Base-by-base conservation (phyloP, 1,140 invertebrate species). In the Aphelenchoides avenae region DNA sequence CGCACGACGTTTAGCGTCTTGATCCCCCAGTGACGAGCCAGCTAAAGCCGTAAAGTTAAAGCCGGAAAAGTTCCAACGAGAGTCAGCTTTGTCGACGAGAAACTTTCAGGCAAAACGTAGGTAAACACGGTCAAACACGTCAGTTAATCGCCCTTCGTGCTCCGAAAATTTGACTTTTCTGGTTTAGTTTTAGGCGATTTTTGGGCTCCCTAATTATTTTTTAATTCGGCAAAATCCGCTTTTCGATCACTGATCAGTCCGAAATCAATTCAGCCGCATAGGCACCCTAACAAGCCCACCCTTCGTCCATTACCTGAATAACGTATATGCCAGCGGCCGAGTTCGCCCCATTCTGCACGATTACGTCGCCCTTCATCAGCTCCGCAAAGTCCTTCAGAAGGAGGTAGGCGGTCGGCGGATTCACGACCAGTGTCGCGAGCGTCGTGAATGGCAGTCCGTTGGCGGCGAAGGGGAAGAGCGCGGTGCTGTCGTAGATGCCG, bases 341-440 rank as follows among this genome's bases (percentile, higher is more conserved):
- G 79, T 97, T 99, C 0, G 87, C 90, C 40, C 90, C 92, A 82
- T 98, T 98, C 81, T 98, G 93, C 71, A 97, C 90, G 0, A 94
- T 82, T 24, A 83, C 82, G 76, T 91, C 88, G 18, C 89, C 89
- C 34, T 84, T 80, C 65, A 84, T 82, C 1, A 97, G 79, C 33
- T 80, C 56, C 29, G 85, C 85, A 84, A 91, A 97, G 80, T 96
- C 91, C 73, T 85, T 85, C 0, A 98, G 78, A 90, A 97, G 65
- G 30, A 68, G 83, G 71, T 89, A 96, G 0, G 93, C 93, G 9
- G 93, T 95, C 58, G 86, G 87, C 18, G 92, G 91, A 81, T 97
- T 97, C 0, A 94, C 89, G n/a, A n/a, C n/a, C n/a, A n/a, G n/a
- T n/a, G n/a, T n/a, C n/a, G n/a, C n/a, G n/a, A n/a, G n/a, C n/a